Conservation (phyloP, 1,140 invertebrate species). For the Lucilia cuprina region DNA sequence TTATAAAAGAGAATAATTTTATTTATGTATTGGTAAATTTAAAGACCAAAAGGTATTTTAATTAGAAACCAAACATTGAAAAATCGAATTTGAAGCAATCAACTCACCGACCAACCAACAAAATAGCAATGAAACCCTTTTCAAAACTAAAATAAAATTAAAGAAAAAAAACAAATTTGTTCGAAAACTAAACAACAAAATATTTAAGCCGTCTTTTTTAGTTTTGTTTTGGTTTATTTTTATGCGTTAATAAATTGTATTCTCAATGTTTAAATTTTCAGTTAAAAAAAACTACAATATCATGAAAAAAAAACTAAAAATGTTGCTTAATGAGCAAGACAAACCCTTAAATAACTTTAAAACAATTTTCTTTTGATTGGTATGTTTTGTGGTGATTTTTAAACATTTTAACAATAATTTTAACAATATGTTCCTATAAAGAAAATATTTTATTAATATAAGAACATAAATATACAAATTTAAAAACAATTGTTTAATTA, state of each 20-base stretch:
- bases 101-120: neutral
- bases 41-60: constrained; percentile 15
- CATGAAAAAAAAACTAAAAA: neutral
- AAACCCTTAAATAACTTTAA: neutral
- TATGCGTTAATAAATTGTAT: neutral
- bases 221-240: neutral
- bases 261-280: neutral
- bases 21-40: neutral
- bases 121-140: constrained; percentile 9
- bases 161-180: neutral
- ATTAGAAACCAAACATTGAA: constrained; percentile 17
- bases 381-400: neutral
- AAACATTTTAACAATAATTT: neutral
- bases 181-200: neutral
- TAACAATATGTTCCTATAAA: neutral
- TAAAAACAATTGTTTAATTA: no score
- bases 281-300: neutral
- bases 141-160: neutral
- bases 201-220: neutral
- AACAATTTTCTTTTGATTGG: neutral
- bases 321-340: neutral
- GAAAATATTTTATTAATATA: neutral
- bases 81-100: constrained; percentile 14
- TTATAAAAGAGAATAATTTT: neutral
- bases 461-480: neutral